Evolutionary conservation across 1,140 invertebrate species (phyloP).

Genomic region (Sogatella furcifera): DNA sequence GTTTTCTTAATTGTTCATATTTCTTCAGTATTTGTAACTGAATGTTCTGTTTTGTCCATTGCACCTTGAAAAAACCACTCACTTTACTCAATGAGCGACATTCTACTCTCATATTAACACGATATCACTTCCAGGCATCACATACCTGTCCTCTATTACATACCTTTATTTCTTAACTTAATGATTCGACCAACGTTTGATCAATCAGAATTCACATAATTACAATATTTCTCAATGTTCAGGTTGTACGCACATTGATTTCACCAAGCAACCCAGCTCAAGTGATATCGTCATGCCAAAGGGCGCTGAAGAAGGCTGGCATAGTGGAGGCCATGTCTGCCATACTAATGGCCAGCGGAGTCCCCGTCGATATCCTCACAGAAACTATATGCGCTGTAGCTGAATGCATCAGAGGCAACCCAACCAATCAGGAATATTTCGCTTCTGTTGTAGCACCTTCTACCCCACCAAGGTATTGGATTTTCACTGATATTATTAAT

Average conservation of each 20-base stretch:
- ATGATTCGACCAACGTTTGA: too few relatives aligned
- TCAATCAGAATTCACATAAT: too few relatives aligned
- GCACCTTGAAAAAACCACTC: too few relatives aligned
- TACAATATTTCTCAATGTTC: conserved; percentile 1
- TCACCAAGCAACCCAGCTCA: conserved; percentile 77
- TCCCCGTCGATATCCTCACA: conserved; percentile 90
- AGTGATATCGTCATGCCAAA: conserved; percentile 73
- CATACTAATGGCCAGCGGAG: conserved; percentile 90
- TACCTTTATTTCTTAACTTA: too few relatives aligned
- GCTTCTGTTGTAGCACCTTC: conserved; percentile 85
- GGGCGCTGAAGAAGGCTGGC: conserved; percentile 73
- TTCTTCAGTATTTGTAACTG: too few relatives aligned
- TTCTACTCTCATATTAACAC: too few relatives aligned
- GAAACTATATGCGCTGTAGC: conserved; percentile 93
- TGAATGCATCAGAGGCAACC: conserved; percentile 86
- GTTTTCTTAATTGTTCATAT: too few relatives aligned
- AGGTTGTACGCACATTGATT: conserved; percentile 76
- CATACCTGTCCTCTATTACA: too few relatives aligned
- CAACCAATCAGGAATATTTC: conserved; percentile 86
- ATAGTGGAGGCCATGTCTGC: conserved; percentile 72
- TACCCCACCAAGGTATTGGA: conserved; percentile 63
- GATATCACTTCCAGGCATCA: too few relatives aligned
- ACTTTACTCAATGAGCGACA: too few relatives aligned
- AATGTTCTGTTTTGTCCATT: too few relatives aligned
- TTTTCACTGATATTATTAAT: too few relatives aligned